A percentile compares a stretch with the other conserved stretches of the same genome.
phyloP scores from a whole-genome alignment of 2,888 invertebrate genomes.

The Rhimphoctona megacephalus region DNA sequence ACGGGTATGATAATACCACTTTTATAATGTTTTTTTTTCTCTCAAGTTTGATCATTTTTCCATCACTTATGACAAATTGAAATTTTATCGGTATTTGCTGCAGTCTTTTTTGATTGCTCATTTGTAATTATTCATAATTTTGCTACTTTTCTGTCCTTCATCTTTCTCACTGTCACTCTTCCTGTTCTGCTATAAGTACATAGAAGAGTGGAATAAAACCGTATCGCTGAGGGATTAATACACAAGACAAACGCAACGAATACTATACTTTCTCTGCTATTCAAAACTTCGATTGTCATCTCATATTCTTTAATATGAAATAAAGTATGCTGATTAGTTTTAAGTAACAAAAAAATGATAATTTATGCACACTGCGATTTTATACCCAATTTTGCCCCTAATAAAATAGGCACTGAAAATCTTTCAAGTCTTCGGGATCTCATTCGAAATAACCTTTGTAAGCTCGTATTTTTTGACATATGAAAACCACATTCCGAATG shows the following conservation, averaged over 20 bases:
- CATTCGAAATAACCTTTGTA: no score
- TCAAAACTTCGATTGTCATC: not conserved
- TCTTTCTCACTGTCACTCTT: not conserved
- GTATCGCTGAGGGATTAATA: not conserved
- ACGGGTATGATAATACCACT: not conserved
- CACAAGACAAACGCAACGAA: not conserved
- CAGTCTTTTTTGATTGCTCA: not conserved
- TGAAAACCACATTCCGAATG: no score
- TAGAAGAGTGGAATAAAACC: not conserved
- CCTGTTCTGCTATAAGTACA: not conserved
- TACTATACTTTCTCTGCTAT: not conserved
- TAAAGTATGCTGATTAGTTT: not conserved
- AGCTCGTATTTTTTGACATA: no score
- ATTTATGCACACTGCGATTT: no score
- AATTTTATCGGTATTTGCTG: not conserved
- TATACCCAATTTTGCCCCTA: no score
- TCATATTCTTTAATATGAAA: not conserved
- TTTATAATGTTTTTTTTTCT: not conserved
- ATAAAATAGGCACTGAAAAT: no score
- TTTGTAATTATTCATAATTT: not conserved
- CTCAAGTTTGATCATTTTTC: not conserved
- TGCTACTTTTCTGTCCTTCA: not conserved
- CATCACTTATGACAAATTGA: slow-evolving; percentile 11
- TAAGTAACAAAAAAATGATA: no score
- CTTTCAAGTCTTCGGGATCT: no score